These are phyloP conservation scores for Cyphomyrus discorhynchus DNA, from an alignment of 2,113 vertebrate genomes.

Conservation along the genomic window DNA sequence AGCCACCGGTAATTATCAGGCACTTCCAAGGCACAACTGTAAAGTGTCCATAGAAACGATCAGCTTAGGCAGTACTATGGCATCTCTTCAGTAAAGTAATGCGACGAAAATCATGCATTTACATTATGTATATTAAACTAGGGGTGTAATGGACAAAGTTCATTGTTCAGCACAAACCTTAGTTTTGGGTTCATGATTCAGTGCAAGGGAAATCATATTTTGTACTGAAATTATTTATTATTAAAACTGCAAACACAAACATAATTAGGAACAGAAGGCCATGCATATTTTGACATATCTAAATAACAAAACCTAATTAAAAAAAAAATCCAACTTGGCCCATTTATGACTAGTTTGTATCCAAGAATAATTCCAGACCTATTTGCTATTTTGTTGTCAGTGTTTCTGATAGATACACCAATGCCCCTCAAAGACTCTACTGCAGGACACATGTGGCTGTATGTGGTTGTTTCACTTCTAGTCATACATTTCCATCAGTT, in stretches of 20 bases:
- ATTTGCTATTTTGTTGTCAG: neutral
- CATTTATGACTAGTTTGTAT: neutral
- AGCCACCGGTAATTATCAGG: slow-evolving; percentile 1
- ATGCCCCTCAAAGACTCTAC: neutral
- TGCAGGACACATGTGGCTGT: neutral
- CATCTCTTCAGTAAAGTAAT: neutral
- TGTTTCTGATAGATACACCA: neutral
- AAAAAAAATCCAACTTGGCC: neutral
- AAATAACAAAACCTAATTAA: neutral
- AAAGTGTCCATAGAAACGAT: neutral
- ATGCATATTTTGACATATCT: neutral
- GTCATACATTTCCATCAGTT: neutral
- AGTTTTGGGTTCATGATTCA: neutral
- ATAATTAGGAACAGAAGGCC: neutral
- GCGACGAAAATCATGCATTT: neutral
- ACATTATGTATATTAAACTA: neutral
- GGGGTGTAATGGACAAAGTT: neutral
- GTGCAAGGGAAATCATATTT: neutral
- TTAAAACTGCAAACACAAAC: neutral
- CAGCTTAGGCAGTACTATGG: neutral
- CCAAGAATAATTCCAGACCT: neutral
- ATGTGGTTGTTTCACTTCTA: neutral
- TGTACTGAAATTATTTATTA: neutral
- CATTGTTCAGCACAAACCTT: neutral
- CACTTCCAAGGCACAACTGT: neutral